A percentile compares a stretch with the other conserved stretches of the same genome.
Conservation (phyloP, 1,140 invertebrate species). For the Helicorthomorpha holstii region DNA sequence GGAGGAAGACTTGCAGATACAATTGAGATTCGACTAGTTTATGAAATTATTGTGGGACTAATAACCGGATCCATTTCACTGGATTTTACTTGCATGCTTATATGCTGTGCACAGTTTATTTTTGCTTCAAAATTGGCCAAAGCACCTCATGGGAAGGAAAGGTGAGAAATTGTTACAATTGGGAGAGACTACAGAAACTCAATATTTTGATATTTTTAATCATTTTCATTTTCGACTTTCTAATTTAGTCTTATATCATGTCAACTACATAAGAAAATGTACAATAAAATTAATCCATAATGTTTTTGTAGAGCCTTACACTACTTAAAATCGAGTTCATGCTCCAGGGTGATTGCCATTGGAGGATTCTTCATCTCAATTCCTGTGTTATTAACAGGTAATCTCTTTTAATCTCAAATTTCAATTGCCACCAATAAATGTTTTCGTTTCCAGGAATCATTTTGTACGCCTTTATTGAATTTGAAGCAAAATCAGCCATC, state of each 20-base stretch:
- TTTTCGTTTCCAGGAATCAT: constrained; percentile 55
- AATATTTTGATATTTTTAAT: not conserved
- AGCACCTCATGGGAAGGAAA: constrained; percentile 41
- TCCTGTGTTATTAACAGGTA: constrained; percentile 79
- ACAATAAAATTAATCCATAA: constrained; percentile 9
- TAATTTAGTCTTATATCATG: too few relatives aligned
- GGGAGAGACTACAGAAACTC: not conserved
- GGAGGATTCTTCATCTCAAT: constrained; percentile 85
- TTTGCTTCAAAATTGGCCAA: constrained; percentile 79
- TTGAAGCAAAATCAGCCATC: constrained; percentile 76
- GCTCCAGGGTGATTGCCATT: constrained; percentile 74
- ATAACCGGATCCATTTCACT: constrained; percentile 70
- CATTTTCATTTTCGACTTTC: too few relatives aligned
- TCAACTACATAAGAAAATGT: not conserved
- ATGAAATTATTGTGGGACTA: constrained; percentile 73
- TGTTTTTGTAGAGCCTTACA: constrained; percentile 60
- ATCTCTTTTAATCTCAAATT: too few relatives aligned
- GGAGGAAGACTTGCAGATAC: constrained; percentile 35
- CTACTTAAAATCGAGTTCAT: constrained; percentile 74
- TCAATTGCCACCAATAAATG: too few relatives aligned
- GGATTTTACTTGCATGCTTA: constrained; percentile 74
- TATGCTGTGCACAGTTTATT: constrained; percentile 84
- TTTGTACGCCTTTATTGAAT: constrained; percentile 78
- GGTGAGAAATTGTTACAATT: constrained; percentile 20
- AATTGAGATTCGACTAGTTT: constrained; percentile 68